These are phyloP conservation scores for Pammene aurita DNA, from an alignment of 2,888 invertebrate species.

Conservation along the genomic window DNA sequence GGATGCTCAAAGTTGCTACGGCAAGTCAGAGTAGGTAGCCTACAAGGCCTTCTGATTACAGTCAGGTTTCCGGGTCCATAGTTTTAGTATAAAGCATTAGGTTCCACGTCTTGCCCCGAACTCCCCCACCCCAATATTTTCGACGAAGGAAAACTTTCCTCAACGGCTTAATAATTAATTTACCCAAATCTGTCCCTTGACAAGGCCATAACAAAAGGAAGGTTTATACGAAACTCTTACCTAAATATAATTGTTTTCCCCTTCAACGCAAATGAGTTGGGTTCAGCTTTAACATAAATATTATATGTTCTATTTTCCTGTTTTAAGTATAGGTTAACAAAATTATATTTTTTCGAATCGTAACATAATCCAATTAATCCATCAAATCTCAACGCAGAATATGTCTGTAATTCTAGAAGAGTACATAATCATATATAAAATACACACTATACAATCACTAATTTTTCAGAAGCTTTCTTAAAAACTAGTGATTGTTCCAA, in stretches of 20 bases:
- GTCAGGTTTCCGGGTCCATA: not conserved
- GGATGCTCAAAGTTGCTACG: too few relatives aligned
- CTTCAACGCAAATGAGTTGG: conserved; percentile 46
- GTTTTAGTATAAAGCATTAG: not conserved
- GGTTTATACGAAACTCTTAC: conserved; percentile 59
- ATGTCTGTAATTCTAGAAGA: too few relatives aligned
- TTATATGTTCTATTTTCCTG: too few relatives aligned
- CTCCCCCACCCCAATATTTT: conserved; percentile 42
- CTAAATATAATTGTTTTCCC: conserved; percentile 55
- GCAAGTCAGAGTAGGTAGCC: not conserved
- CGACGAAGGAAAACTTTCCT: conserved; percentile 33
- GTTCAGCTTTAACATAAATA: not conserved
- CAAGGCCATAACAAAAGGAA: conserved; percentile 54
- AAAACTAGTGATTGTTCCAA: too few relatives aligned
- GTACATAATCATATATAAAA: too few relatives aligned
- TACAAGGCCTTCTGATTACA: not conserved
- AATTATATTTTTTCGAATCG: too few relatives aligned
- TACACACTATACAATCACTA: too few relatives aligned
- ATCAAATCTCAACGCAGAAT: too few relatives aligned
- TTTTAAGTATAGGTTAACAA: too few relatives aligned
- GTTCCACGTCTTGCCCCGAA: not conserved
- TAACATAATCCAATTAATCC: too few relatives aligned
- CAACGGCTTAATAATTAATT: conserved; percentile 51
- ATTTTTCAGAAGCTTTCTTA: too few relatives aligned
- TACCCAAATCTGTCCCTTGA: conserved; percentile 52